phyloP scores from a whole-genome alignment of 2,888 invertebrate species.

The Empis stercorea region DNA sequence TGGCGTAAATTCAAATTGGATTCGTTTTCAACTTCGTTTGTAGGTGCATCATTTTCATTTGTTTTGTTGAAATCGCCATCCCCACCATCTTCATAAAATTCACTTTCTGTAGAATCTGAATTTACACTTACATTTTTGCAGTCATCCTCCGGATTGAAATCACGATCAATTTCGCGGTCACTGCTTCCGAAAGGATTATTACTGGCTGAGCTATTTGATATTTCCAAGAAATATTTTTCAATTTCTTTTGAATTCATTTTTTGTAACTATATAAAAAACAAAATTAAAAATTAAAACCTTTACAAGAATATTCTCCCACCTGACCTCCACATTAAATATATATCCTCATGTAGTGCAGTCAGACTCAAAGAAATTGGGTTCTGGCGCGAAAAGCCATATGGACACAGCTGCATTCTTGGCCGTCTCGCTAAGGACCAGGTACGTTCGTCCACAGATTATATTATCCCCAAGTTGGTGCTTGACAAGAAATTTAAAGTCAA shows the following conservation, averaged over 20 bases:
- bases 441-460: no score
- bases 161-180: not conserved
- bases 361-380: no score
- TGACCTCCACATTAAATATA: no score
- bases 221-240: not conserved
- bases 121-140: not conserved
- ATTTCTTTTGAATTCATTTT: not conserved
- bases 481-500: no score
- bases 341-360: no score
- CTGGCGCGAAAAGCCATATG: no score
- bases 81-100: not conserved
- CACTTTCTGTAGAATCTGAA: not conserved
- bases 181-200: not conserved
- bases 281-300: not conserved
- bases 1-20: not conserved
- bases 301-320: not conserved
- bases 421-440: no score
- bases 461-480: no score
- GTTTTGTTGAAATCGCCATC: not conserved
- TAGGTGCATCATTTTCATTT: not conserved
- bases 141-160: not conserved
- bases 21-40: not conserved
- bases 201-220: not conserved
- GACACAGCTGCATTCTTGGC: no score
- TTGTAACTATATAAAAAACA: not conserved